Percentiles rank a stretch among this genome's conserved stretches.
phyloP scores from a whole-genome alignment of 2,797 vertebrate genomes.

The Cirrhinus mrigala region DNA sequence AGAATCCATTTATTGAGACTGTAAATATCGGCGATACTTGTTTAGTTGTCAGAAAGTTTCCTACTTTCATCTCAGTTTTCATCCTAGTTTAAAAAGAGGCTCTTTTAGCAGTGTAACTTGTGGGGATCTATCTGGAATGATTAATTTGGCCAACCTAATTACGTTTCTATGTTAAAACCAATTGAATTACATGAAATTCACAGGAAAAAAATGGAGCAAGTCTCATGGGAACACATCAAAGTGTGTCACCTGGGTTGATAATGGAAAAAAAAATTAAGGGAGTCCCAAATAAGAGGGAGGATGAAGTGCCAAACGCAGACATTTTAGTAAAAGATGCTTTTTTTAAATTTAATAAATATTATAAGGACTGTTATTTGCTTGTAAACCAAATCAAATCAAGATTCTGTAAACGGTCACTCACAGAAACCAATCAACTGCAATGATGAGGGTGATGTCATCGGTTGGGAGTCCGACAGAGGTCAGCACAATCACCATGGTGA shows the following conservation, averaged over 20 bases:
- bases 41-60: constrained; percentile 32
- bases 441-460: constrained; percentile 98
- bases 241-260: constrained; percentile 79
- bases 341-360: background rate
- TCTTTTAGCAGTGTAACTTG: constrained; percentile 77
- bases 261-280: constrained; percentile 61
- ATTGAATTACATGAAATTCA: constrained; percentile 76
- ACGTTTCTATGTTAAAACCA: constrained; percentile 86
- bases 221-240: constrained; percentile 72
- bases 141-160: constrained; percentile 88
- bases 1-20: background rate
- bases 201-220: constrained; percentile 74
- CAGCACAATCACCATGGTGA: constrained; percentile 98
- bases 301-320: constrained; percentile 41
- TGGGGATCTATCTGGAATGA: constrained; percentile 83
- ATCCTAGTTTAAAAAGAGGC: constrained; percentile 71
- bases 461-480: constrained; percentile 97
- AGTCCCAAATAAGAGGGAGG: constrained; percentile 53
- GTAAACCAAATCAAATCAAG: background rate
- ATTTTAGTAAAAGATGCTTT: background rate
- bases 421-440: constrained; percentile 99
- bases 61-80: constrained; percentile 63
- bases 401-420: constrained; percentile 78
- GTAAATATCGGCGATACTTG: background rate
- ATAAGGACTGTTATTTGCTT: background rate